Evolutionary conservation across 2,888 invertebrate species (phyloP).

Genomic region (Phalera bucephala): DNA sequence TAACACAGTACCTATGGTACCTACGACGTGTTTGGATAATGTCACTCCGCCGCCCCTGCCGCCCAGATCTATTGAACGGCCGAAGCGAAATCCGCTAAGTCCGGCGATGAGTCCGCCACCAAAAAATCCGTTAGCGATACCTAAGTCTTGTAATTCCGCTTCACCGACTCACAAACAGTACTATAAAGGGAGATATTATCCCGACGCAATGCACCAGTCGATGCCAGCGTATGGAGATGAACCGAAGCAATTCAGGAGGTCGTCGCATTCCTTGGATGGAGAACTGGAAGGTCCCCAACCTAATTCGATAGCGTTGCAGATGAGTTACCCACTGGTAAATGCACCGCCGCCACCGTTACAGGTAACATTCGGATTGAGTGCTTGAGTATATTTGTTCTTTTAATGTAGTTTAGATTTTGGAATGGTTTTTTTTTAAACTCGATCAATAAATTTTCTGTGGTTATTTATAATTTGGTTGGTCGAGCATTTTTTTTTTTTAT

Average conservation of each 20-base stretch:
- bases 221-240: constrained; percentile 55
- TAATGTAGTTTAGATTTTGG: neutral
- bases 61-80: constrained; percentile 56
- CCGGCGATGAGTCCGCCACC: constrained; percentile 38
- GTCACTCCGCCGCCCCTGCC: constrained; percentile 66
- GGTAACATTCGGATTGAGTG: constrained; percentile 42
- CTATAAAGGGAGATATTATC: constrained; percentile 41
- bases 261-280: constrained; percentile 69
- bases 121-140: constrained; percentile 48
- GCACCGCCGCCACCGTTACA: constrained; percentile 75
- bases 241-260: constrained; percentile 47
- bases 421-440: constrained; percentile 24
- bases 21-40: constrained; percentile 71
- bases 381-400: neutral
- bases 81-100: constrained; percentile 47
- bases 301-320: constrained; percentile 85
- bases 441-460: neutral
- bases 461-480: too few relatives aligned
- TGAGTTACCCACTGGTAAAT: constrained; percentile 85
- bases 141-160: constrained; percentile 39
- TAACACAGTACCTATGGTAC: constrained; percentile 65
- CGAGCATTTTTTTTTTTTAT: too few relatives aligned
- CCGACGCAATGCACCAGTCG: constrained; percentile 58
- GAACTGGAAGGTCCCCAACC: constrained; percentile 71
- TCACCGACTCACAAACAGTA: constrained; percentile 36